These are phyloP conservation scores for Epicampocera succincta DNA, from an alignment of 2,888 invertebrate species.

Conservation along the genomic window DNA sequence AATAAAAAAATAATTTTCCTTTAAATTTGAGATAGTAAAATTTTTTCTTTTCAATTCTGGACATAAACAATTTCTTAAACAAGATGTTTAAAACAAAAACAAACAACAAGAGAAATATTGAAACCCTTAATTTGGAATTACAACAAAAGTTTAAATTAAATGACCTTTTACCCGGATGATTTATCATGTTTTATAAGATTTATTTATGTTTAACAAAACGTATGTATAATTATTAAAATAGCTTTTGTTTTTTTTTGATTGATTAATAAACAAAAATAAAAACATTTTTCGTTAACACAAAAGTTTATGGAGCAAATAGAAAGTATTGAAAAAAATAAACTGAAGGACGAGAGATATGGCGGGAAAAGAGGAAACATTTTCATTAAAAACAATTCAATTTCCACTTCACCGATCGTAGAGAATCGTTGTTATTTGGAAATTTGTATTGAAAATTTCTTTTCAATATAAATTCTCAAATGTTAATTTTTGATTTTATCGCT, in stretches of 20 bases:
- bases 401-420: neutral
- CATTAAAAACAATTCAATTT: slow-evolving; percentile 1
- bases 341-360: slow-evolving; percentile 16
- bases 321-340: slow-evolving; percentile 24
- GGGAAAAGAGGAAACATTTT: slow-evolving; percentile 24
- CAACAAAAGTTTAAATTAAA: slow-evolving; percentile 56
- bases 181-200: slow-evolving; percentile 50
- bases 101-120: too few relatives aligned
- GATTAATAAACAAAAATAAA: slow-evolving; percentile 78
- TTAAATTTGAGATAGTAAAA: slow-evolving; percentile 11
- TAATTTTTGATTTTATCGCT: neutral
- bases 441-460: too few relatives aligned
- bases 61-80: slow-evolving; percentile 43
- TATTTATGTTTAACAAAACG: slow-evolving; percentile 36
- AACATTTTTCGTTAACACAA: slow-evolving; percentile 81
- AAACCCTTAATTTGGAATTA: slow-evolving; percentile 20
- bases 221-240: slow-evolving; percentile 22
- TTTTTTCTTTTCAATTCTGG: slow-evolving; percentile 37
- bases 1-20: slow-evolving; percentile 49
- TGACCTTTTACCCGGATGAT: slow-evolving; percentile 76
- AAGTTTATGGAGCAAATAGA: slow-evolving; percentile 61
- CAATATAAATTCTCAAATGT: neutral
- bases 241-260: slow-evolving; percentile 29
- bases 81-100: slow-evolving; percentile 47
- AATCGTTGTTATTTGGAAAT: too few relatives aligned